A percentile compares a stretch with the other conserved stretches of the same genome.
phyloP scores from a whole-genome alignment of 2,797 vertebrate genomes.

The Gymnoscopelus microlampas region DNA sequence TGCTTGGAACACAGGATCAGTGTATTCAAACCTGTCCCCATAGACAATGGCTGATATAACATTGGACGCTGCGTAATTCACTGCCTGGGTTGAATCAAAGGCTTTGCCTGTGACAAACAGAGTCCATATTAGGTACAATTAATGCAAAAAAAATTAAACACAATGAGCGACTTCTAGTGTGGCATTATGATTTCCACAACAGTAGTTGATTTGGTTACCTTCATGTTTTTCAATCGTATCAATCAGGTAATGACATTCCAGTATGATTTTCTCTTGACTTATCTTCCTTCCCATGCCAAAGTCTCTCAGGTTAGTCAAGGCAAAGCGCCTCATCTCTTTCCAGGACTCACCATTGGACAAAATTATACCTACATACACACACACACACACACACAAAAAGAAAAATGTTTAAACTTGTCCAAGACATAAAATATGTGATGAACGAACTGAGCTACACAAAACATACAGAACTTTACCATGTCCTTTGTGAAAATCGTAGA shows the following conservation, averaged over 20 bases:
- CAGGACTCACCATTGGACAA: constrained; percentile 79
- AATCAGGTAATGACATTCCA: constrained; percentile 70
- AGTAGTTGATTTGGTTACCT: constrained; percentile 55
- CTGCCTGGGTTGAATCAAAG: constrained; percentile 38
- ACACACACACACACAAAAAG: no score
- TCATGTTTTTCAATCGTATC: constrained; percentile 62
- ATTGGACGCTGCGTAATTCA: constrained; percentile 43
- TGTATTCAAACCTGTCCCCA: constrained; percentile 44
- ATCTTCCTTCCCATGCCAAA: constrained; percentile 81
- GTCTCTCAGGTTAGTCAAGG: constrained; percentile 70
- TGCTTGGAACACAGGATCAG: constrained; percentile 26
- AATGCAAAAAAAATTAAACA: neutral
- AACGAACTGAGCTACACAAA: neutral
- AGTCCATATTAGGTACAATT: neutral
- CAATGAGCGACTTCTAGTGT: no score
- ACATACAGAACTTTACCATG: constrained; percentile 28
- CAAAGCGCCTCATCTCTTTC: constrained; percentile 80
- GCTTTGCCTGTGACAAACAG: constrained; percentile 47
- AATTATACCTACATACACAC: constrained; percentile 64
- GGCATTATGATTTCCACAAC: no score
- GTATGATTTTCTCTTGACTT: constrained; percentile 73
- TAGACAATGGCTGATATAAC: constrained; percentile 40
- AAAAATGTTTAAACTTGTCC: no score
- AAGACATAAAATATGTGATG: neutral
- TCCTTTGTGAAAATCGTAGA: constrained; percentile 5